Conservation (phyloP, 1,140 invertebrate species). For the Cyclina sinensis region DNA sequence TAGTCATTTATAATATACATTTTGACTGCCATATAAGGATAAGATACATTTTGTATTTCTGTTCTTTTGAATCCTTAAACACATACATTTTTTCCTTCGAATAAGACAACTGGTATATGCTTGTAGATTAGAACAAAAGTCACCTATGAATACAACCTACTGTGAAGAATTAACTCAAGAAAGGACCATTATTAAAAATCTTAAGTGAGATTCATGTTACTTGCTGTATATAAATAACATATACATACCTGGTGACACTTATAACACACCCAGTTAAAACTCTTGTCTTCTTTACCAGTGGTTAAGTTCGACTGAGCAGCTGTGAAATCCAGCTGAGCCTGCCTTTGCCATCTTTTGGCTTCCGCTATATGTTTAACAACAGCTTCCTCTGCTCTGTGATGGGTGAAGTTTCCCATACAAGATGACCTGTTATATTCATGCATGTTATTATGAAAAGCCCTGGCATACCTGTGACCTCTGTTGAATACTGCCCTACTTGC, state of each 20-base stretch:
- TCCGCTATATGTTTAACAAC: neutral
- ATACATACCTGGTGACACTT: slow-evolving; percentile 75
- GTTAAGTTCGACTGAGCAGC: slow-evolving; percentile 60
- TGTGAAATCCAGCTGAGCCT: slow-evolving; percentile 19
- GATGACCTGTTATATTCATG: slow-evolving; percentile 2
- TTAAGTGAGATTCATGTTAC: no score
- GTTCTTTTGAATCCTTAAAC: no score
- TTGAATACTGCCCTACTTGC: neutral
- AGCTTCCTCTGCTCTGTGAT: neutral
- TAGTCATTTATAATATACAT: no score
- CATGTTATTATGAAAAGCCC: neutral
- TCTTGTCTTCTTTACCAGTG: slow-evolving; percentile 57
- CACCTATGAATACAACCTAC: no score
- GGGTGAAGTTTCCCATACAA: neutral
- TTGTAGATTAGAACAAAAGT: no score
- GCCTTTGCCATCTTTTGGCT: slow-evolving; percentile 30
- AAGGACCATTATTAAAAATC: no score
- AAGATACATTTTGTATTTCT: no score
- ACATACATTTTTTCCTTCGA: no score
- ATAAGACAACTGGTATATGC: no score
- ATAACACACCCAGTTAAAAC: slow-evolving; percentile 79
- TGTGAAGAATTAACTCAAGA: no score
- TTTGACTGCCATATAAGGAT: no score
- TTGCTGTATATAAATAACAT: neutral
- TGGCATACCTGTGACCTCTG: neutral